A percentile compares a stretch with the other conserved stretches of the same genome.
phyloP scores from a whole-genome alignment of 2,888 invertebrate species.

The Alcis repandata region DNA sequence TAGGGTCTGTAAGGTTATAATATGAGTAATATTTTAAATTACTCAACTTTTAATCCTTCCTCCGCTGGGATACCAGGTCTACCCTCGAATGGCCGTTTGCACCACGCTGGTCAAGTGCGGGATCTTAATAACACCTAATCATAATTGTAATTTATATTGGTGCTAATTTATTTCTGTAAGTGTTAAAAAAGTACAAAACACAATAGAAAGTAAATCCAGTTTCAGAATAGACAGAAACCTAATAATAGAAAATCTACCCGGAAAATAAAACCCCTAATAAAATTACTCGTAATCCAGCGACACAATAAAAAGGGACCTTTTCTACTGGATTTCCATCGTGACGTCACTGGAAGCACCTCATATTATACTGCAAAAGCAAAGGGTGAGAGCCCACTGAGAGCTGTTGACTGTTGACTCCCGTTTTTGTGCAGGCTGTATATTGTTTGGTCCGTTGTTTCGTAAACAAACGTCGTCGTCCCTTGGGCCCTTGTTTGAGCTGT shows the following conservation, averaged over 20 bases:
- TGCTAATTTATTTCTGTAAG: background rate
- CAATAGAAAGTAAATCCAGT: background rate
- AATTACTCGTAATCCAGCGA: conserved; percentile 30
- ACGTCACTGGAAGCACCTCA: conserved; percentile 32
- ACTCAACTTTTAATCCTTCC: too few relatives aligned
- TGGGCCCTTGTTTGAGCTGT: conserved; percentile 41
- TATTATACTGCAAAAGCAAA: conserved; percentile 50
- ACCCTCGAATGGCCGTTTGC: too few relatives aligned
- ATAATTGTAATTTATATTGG: too few relatives aligned
- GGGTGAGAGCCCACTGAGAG: conserved; percentile 48
- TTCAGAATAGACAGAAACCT: background rate
- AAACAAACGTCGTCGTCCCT: conserved; percentile 53
- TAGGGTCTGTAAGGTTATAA: too few relatives aligned
- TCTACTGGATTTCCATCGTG: conserved; percentile 26
- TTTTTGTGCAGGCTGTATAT: conserved; percentile 55
- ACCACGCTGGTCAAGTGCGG: too few relatives aligned
- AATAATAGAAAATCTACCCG: conserved; percentile 13
- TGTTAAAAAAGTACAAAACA: background rate
- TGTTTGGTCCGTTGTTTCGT: conserved; percentile 52
- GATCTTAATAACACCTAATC: too few relatives aligned
- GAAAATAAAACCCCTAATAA: conserved; percentile 29
- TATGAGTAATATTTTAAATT: too few relatives aligned
- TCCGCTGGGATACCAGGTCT: too few relatives aligned
- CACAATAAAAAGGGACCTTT: conserved; percentile 31
- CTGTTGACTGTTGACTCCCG: conserved; percentile 50